Conservation (phyloP, 1,140 invertebrate species). For the Drosophila saltans region DNA sequence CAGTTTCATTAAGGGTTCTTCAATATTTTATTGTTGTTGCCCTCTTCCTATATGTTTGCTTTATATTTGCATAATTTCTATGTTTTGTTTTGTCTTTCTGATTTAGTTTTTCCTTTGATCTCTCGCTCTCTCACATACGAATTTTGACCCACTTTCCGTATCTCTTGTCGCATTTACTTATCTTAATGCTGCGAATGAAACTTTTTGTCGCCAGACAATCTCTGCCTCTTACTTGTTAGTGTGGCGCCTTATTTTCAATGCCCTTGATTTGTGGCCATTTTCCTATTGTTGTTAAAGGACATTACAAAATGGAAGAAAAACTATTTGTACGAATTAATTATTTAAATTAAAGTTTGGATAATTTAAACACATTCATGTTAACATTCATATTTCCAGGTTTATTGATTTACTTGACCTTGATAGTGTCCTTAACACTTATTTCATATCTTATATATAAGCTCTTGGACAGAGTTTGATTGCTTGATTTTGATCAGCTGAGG, state of each 20-base stretch:
- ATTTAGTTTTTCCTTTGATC: constrained; percentile 50
- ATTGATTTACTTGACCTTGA: too few species aligned
- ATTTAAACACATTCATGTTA: too few species aligned
- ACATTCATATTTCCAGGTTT: too few species aligned
- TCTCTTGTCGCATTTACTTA: constrained; percentile 38
- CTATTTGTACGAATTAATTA: too few species aligned
- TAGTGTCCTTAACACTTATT: too few species aligned
- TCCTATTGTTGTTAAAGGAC: constrained; percentile 40
- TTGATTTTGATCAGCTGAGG: too few species aligned
- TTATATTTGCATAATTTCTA: constrained; percentile 35
- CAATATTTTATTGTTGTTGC: constrained; percentile 46
- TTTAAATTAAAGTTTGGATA: too few species aligned
- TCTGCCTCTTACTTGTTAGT: background rate
- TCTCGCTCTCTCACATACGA: constrained; percentile 35
- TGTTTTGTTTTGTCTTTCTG: constrained; percentile 31
- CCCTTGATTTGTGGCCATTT: constrained; percentile 11
- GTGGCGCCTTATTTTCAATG: constrained; percentile 3
- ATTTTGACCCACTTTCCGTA: constrained; percentile 54
- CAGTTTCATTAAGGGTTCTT: constrained; percentile 62
- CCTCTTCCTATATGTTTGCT: constrained; percentile 28
- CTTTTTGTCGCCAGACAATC: constrained; percentile 21
- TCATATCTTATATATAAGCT: too few species aligned
- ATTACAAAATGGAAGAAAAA: constrained; percentile 22
- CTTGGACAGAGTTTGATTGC: too few species aligned
- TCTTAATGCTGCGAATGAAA: constrained; percentile 26